Evolutionary conservation across 2,113 vertebrate species (phyloP).

Genomic region (Cranoglanis bouderius): DNA sequence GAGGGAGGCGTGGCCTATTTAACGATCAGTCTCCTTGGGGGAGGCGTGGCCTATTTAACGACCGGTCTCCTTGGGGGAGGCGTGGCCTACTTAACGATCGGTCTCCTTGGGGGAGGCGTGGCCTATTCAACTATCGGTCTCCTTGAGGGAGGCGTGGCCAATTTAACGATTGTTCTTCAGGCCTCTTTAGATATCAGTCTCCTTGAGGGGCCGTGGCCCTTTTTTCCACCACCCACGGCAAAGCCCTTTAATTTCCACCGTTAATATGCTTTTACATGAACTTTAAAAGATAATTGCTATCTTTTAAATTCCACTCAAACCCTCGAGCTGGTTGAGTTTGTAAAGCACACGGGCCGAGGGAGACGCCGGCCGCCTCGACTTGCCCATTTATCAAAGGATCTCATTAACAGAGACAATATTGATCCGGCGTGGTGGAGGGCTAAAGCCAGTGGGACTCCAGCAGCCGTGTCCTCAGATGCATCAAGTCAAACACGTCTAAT

Average conservation of each 20-base stretch:
- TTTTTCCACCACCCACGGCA: neutral
- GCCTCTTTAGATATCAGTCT: neutral
- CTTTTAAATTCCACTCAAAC: slow-evolving; percentile 42
- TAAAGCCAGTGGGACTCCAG: slow-evolving; percentile 52
- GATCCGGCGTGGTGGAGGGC: slow-evolving; percentile 50
- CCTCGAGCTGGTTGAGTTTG: slow-evolving; percentile 41
- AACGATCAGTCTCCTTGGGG: neutral
- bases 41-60: neutral
- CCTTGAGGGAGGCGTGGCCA: neutral
- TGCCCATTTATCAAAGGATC: slow-evolving; percentile 63
- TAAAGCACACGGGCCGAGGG: slow-evolving; percentile 31
- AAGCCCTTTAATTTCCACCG: slow-evolving; percentile 40
- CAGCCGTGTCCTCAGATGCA: slow-evolving; percentile 35
- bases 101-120: neutral
- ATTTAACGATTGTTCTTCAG: neutral
- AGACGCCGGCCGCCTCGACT: slow-evolving; percentile 57
- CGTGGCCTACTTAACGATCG: neutral
- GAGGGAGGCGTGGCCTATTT: too few relatives aligned
- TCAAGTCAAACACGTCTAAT: slow-evolving; percentile 51
- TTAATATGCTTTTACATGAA: slow-evolving; percentile 44
- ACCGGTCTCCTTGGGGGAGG: too few relatives aligned
- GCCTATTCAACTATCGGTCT: neutral
- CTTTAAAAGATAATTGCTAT: slow-evolving; percentile 51
- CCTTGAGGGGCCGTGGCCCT: neutral
- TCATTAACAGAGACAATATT: slow-evolving; percentile 66